Conservation (phyloP, 2,113 vertebrate species). For the Oryzias woworae region DNA sequence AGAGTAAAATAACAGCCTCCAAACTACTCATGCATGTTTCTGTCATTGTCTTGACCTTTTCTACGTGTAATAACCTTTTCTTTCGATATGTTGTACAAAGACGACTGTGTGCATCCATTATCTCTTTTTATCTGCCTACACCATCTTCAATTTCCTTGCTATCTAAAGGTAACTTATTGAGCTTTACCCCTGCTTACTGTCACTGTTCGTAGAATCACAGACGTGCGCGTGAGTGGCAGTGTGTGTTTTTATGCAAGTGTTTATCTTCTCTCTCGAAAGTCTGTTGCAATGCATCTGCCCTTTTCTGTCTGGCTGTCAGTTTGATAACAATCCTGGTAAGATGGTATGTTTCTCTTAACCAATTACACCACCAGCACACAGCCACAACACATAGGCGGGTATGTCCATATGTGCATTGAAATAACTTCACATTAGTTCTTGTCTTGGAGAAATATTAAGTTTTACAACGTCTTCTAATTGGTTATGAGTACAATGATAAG, state of each 20-base stretch:
- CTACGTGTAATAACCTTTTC: not conserved
- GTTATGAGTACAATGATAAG: too few relatives aligned
- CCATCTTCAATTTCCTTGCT: constrained; percentile 11
- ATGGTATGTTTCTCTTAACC: constrained; percentile 40
- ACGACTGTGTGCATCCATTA: constrained; percentile 21
- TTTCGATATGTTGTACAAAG: constrained; percentile 8
- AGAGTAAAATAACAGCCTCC: not conserved
- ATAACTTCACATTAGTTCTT: too few relatives aligned
- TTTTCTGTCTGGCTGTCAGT: constrained; percentile 49
- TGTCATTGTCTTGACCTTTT: constrained; percentile 35
- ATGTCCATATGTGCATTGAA: not conserved
- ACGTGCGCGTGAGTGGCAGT: not conserved
- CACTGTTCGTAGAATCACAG: constrained; percentile 23
- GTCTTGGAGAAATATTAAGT: too few relatives aligned
- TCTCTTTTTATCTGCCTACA: constrained; percentile 17
- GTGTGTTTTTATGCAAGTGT: constrained; percentile 17
- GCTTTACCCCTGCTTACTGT: constrained; percentile 23
- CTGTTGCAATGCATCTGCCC: constrained; percentile 41
- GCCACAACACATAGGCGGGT: not conserved
- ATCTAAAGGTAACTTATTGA: constrained; percentile 35
- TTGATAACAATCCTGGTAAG: constrained; percentile 48
- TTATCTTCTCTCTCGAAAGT: constrained; percentile 17
- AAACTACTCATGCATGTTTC: constrained; percentile 7
- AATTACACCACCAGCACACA: constrained; percentile 45
- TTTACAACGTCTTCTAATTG: too few relatives aligned